Conservation (phyloP, 2,888 invertebrate genomes). For the Eupeodes luniger region DNA sequence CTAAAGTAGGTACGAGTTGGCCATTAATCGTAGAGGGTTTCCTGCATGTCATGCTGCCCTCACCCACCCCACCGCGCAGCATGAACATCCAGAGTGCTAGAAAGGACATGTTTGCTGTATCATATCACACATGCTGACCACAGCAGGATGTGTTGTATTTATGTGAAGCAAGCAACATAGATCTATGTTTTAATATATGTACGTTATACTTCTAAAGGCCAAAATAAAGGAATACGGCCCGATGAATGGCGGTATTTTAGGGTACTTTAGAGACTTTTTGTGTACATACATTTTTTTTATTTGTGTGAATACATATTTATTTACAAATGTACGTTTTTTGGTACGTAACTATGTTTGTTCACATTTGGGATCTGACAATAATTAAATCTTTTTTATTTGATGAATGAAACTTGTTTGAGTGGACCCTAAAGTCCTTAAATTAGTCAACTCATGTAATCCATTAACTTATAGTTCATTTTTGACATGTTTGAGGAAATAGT, state of each 20-base stretch:
- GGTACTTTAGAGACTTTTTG: constrained; percentile 49
- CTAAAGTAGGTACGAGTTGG: constrained; percentile 52
- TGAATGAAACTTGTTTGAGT: constrained; percentile 33
- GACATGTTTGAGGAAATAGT: background rate
- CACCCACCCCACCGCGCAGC: background rate
- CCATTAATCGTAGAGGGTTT: constrained; percentile 60
- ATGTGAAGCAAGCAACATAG: background rate
- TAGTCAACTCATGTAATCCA: constrained; percentile 34
- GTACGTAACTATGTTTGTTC: background rate
- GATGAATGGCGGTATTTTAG: constrained; percentile 41
- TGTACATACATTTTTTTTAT: background rate
- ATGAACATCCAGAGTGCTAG: constrained; percentile 4
- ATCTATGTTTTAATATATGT: background rate
- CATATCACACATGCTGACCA: constrained; percentile 60
- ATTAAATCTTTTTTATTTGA: constrained; percentile 31
- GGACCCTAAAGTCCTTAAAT: constrained; percentile 3
- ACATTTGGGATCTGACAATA: constrained; percentile 8
- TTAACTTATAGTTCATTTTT: constrained; percentile 28
- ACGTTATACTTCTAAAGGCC: background rate
- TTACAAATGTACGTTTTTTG: too few species aligned
- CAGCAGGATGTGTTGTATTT: constrained; percentile 39
- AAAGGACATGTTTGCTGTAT: constrained; percentile 54
- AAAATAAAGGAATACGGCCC: constrained; percentile 24
- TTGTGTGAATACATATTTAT: too few species aligned
- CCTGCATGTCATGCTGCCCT: constrained; percentile 52